Evolutionary conservation across 2,888 invertebrate genomes (phyloP).

Genomic region (Caenorhabditis virilis): DNA sequence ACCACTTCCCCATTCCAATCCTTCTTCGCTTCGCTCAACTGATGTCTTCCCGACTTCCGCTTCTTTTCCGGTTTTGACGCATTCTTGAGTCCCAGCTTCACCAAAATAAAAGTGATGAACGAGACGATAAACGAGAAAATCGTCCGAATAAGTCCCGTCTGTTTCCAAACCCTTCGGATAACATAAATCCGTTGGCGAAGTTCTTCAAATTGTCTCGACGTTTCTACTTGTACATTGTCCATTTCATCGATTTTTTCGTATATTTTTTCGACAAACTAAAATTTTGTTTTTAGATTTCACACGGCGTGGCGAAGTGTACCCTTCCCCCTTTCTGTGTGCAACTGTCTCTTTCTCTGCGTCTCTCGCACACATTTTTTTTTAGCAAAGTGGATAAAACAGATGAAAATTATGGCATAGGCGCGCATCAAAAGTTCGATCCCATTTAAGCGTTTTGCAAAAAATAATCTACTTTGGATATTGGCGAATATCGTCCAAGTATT

Average conservation of each 20-base stretch:
- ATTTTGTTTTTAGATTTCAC: too few relatives aligned
- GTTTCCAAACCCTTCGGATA: neutral
- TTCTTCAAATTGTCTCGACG: constrained; percentile 20
- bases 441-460: too few relatives aligned
- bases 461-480: too few relatives aligned
- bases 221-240: constrained; percentile 17
- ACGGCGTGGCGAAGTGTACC: too few relatives aligned
- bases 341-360: neutral
- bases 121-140: neutral
- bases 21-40: neutral
- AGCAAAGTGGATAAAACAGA: too few relatives aligned
- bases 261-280: constrained; percentile 21
- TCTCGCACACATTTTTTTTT: neutral
- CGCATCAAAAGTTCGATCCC: too few relatives aligned
- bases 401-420: too few relatives aligned
- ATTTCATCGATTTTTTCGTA: constrained; percentile 21
- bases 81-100: neutral
- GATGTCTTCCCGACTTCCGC: neutral
- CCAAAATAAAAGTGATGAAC: neutral
- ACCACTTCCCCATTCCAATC: neutral
- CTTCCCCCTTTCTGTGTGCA: too few relatives aligned
- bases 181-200: constrained; percentile 1
- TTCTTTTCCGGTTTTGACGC: neutral
- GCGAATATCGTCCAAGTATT: too few relatives aligned
- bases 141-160: neutral